Base-by-base conservation (phyloP, 2,113 vertebrate genomes). In the Mesitornis unicolor region DNA sequence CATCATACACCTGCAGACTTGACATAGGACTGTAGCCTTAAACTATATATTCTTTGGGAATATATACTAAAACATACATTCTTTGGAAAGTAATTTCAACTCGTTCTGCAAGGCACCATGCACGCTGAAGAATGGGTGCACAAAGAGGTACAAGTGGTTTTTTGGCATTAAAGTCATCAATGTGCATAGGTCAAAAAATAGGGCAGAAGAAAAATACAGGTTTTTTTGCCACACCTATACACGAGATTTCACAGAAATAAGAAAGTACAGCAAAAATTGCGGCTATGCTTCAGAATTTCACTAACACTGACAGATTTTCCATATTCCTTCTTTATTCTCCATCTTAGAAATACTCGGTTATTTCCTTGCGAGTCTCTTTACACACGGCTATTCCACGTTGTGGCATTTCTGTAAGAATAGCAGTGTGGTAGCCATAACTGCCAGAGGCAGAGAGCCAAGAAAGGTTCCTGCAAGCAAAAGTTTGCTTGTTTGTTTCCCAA, bases 401-500 rank as follows among this genome's bases (percentile, higher is more conserved):
- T 81, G 57, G 60, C 69, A 84, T 57, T 95, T 84, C 79, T 74
- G 33, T 53, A 71, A 6, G 20, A 86, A 87, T 8, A 87, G 83
- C 73, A 63, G 51, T 2, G 19, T 70, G 80, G 80, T 43, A 76
- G 92, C 67, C 31, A 5, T 43, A 90, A 56, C 61, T 89, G 61
- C 51, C 80, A 97, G 54, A 92, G 86, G 83, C 93, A 93, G 80
- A 65, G 67, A 67, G 91, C 89, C 95, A 97, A 89, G 64, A 78
- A 87, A 70, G 48, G 69, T 68, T 92, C 92, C 89, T 89, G 89
- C 69, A 84, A 90, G 94, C 67, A 90, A 45, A 96, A 97, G 94
- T 97, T 87, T 81, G 94, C 96, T 87, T 81, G 87, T 89, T 79
- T 94, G 93, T 92, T 94, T 96, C 94, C 84, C 86, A 95, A 93